Evolutionary conservation across 2,888 invertebrate genomes (phyloP), one percentile per base, ranked within the genome.

Genomic region (Campopleginae sp.): DNA sequence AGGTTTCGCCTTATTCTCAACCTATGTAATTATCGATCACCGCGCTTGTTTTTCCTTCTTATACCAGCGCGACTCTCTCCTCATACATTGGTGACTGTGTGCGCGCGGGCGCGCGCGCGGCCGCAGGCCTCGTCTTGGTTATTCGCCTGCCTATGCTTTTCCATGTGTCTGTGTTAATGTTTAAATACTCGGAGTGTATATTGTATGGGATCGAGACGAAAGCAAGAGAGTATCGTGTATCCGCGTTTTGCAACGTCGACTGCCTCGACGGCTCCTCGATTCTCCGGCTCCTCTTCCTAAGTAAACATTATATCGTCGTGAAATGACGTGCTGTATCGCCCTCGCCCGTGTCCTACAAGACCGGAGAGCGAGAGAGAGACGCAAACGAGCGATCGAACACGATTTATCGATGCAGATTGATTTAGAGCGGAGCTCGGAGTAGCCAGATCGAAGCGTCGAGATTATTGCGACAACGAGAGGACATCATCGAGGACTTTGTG

Each of bases 321-420:
- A 44, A 71, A 44, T 66, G 19, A 58, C 75, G 31, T 23, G 68
- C 48, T 42, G 79, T n/a, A 65, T 48, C 46, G 42, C 51, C 33
- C 66, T 79, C 75, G 65, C n/a, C n/a, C 51, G 74, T 71, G 80
- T 80, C 80, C 65, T 72, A 33, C 5, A 46, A 44, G 44, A 74
- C 31, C 10, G 46, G 31, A 17, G 65, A 79, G 48, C 51, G 75
- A 65, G 38, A 23, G 46, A 19, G 33, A 58, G 74, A 33, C 68
- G 78, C 58, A 54, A 17, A 77, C 58, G 51, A 54, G 76, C 76
- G 75, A 83, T 68, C 80, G 86, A 80, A 65, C n/a, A n/a, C 88
- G 88, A 92, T 91, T 91, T 91, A 90, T 90, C 89, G 90, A 90
- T 89, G 91, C 87, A 90, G 92, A 93, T 92, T 92, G 92, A 92